Evolutionary conservation across 1,140 invertebrate genomes (phyloP).

Genomic region (Propsilocerus akamusi): DNA sequence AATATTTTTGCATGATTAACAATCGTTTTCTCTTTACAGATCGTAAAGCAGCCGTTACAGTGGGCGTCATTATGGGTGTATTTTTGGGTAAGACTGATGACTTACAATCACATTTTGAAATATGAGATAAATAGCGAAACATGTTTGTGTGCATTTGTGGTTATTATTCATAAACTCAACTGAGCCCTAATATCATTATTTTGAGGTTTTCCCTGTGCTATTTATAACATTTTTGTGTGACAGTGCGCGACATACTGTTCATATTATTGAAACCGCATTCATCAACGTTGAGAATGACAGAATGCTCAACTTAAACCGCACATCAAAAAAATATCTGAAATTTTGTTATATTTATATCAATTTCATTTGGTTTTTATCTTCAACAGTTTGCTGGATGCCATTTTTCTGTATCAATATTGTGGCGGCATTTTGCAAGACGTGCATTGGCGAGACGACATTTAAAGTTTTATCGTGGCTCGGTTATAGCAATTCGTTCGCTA

Average conservation of each 20-base stretch:
- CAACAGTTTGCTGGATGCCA: constrained; percentile 70
- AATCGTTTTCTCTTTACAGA: constrained; percentile 81
- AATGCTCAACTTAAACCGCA: no score
- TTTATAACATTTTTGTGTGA: no score
- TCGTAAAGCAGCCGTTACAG: constrained; percentile 83
- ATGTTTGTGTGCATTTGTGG: neutral
- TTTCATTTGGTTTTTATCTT: no score
- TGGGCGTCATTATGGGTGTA: constrained; percentile 84
- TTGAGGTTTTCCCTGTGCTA: no score
- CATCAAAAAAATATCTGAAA: no score
- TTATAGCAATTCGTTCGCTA: constrained; percentile 86
- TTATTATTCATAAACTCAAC: neutral
- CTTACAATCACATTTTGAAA: no score
- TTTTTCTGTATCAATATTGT: constrained; percentile 90
- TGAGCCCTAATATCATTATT: neutral
- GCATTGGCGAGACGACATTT: constrained; percentile 36
- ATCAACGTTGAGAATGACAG: no score
- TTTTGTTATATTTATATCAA: no score
- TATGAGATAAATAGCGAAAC: neutral
- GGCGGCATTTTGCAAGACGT: constrained; percentile 74
- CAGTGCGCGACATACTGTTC: no score
- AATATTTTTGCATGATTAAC: no score
- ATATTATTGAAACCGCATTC: no score
- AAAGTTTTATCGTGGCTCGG: constrained; percentile 90
- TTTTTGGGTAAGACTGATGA: constrained; percentile 29